Conservation (phyloP, 53 echinoderm and acorn worm genomes). For the Luidia sarsii region DNA sequence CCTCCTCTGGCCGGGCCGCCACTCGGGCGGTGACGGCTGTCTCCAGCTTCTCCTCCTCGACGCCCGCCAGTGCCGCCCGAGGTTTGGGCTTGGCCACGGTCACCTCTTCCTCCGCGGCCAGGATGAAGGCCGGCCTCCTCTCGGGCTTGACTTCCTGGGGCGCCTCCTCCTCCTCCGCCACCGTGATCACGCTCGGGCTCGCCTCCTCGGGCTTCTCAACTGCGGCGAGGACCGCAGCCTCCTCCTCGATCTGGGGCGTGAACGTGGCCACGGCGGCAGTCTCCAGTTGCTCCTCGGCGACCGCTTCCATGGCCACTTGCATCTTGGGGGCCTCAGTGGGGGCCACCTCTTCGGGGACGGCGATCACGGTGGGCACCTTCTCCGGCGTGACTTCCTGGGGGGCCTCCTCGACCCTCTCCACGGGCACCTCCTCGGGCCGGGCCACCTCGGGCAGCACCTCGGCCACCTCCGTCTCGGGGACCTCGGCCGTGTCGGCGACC, state of each 20-base stretch:
- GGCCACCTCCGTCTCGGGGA: constrained; percentile 11
- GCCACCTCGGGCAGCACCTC: constrained; percentile 25
- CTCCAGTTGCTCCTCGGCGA: constrained; percentile 37
- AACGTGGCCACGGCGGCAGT: constrained; percentile 5
- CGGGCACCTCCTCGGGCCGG: constrained; percentile 9
- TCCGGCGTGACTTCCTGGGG: constrained; percentile 22
- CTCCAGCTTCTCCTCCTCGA: constrained; percentile 40
- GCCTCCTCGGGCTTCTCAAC: background rate
- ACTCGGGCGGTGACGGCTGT: constrained; percentile 38
- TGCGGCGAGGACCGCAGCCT: constrained; percentile 35
- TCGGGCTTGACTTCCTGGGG: constrained; percentile 2
- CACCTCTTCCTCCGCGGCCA: constrained; percentile 28
- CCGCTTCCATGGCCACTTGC: constrained; percentile 37
- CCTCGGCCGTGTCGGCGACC: constrained; percentile 12
- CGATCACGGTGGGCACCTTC: constrained; percentile 28
- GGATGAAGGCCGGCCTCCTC: constrained; percentile 19
- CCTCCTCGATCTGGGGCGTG: constrained; percentile 43
- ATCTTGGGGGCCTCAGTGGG: background rate
- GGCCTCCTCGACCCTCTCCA: constrained; percentile 29
- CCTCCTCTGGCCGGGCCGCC: constrained; percentile 33
- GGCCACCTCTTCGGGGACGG: constrained; percentile 34
- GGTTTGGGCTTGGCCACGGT: constrained; percentile 9
- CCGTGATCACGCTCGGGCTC: constrained; percentile 21
- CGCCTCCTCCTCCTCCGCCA: constrained; percentile 44
- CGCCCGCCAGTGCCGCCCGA: constrained; percentile 8